Conservation (phyloP, 2,113 vertebrate genomes). For the Lipophrys pholis region DNA sequence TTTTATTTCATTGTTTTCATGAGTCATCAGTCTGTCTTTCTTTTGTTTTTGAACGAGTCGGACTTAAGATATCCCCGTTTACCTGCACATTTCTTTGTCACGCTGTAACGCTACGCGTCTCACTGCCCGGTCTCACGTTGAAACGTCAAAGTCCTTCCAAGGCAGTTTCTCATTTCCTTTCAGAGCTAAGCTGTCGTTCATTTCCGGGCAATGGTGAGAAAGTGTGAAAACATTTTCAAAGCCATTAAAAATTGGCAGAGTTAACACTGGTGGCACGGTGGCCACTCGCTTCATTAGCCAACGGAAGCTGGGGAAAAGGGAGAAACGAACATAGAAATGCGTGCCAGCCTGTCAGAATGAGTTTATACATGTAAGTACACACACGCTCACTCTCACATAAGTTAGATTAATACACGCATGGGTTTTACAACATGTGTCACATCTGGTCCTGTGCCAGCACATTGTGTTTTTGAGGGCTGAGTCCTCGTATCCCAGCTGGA, state of each 20-base stretch:
- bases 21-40: constrained; percentile 54
- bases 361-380: neutral
- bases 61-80: constrained; percentile 10
- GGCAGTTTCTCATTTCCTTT: constrained; percentile 61
- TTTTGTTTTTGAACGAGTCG: constrained; percentile 38
- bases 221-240: constrained; percentile 56
- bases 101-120: neutral
- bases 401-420: neutral
- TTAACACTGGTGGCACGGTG: constrained; percentile 38
- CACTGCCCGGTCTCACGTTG: constrained; percentile 32
- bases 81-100: constrained; percentile 10
- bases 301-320: constrained; percentile 28
- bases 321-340: constrained; percentile 17
- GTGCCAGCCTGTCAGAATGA: neutral
- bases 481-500: constrained; percentile 52
- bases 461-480: constrained; percentile 70
- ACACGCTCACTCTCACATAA: neutral
- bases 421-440: constrained; percentile 27
- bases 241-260: constrained; percentile 28
- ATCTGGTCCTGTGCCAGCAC: constrained; percentile 61
- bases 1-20: constrained; percentile 31
- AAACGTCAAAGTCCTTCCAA: constrained; percentile 40
- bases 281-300: constrained; percentile 11
- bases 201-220: constrained; percentile 66
- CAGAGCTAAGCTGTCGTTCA: constrained; percentile 45